Conservation (phyloP, 2,113 vertebrate species). For the Prunella himalayana region DNA sequence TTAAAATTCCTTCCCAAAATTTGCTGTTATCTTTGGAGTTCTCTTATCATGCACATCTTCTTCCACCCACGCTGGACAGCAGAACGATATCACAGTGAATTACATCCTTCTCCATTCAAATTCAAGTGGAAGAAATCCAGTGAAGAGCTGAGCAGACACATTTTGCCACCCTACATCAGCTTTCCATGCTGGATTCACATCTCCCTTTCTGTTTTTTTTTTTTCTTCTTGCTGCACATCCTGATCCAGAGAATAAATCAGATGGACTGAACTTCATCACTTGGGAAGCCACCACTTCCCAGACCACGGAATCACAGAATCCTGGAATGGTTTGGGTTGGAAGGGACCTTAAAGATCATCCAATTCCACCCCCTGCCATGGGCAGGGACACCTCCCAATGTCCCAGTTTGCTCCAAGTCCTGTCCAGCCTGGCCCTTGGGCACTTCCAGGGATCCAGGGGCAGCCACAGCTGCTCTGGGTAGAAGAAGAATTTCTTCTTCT, state of each 20-base stretch:
- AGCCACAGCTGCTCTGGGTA: background rate
- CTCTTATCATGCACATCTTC: background rate
- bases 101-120: background rate
- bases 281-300: background rate
- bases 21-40: background rate
- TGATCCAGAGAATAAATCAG: background rate
- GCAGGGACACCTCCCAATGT: accelerated
- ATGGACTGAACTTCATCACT: background rate
- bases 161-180: background rate
- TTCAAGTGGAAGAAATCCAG: background rate
- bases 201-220: background rate
- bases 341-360: background rate
- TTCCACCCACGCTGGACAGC: background rate
- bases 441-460: background rate
- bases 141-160: background rate
- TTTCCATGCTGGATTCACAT: background rate
- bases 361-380: accelerated
- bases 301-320: background rate
- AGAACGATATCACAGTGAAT: background rate
- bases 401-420: accelerated
- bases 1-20: background rate
- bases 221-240: background rate
- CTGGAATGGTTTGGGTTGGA: background rate
- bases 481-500: too few relatives aligned
- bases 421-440: accelerated